Conservation (phyloP, 2,888 invertebrate genomes). For the Melanophora roralis region DNA sequence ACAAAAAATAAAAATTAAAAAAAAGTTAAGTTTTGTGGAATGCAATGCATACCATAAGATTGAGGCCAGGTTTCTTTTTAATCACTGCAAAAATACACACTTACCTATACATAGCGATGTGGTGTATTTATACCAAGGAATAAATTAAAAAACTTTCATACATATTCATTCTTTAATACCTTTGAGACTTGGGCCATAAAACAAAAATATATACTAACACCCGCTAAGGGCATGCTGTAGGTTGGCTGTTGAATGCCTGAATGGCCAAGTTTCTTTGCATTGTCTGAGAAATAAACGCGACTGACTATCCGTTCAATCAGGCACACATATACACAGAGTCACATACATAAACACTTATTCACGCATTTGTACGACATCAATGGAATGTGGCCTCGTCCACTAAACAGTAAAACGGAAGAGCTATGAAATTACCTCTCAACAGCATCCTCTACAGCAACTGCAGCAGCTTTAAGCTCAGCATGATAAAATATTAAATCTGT, state of each 20-base stretch:
- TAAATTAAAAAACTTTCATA: neutral
- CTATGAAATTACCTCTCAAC: constrained; percentile 39
- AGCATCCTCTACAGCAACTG: constrained; percentile 36
- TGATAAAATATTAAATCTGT: constrained; percentile 55
- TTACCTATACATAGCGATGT: constrained; percentile 2
- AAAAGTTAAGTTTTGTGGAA: constrained; percentile 39
- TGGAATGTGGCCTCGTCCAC: constrained; percentile 61
- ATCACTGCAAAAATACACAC: constrained; percentile 35
- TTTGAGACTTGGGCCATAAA: constrained; percentile 17
- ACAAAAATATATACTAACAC: constrained; percentile 50
- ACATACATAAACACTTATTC: neutral
- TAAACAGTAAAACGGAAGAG: constrained; percentile 58
- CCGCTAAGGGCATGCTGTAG: constrained; percentile 58
- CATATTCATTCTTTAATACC: constrained; percentile 4
- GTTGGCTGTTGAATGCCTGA: constrained; percentile 31
- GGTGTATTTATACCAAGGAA: neutral
- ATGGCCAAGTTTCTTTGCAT: constrained; percentile 36
- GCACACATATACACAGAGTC: neutral
- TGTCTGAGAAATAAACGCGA: constrained; percentile 22
- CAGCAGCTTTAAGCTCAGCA: constrained; percentile 38
- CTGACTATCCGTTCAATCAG: neutral
- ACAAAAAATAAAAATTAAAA: constrained; percentile 12
- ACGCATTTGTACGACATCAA: constrained; percentile 33
- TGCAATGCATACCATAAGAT: constrained; percentile 58
- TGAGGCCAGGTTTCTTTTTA: constrained; percentile 61